Base-by-base conservation (phyloP, 2,888 invertebrate genomes). In the Cactoblastis cactorum region DNA sequence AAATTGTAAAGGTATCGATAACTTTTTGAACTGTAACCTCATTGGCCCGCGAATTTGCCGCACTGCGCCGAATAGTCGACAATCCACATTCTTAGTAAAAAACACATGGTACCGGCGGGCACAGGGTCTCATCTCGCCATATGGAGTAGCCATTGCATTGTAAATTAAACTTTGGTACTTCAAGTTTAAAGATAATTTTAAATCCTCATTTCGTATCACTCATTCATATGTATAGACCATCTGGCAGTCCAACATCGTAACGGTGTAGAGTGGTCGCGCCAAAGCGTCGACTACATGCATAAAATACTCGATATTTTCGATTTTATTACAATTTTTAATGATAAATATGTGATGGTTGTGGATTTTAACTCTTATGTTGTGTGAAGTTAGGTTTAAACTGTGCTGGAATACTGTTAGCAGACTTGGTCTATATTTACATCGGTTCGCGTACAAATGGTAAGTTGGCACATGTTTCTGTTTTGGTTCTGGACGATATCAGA, bases 21-120 rank as follows among this genome's bases (percentile, higher is more conserved):
- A 59, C 49, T 57, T 47, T 34, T 37, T n/a, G 53, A 50, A 55
- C 61, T 54, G 49, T 39, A 45, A 51, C 45, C 54, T 54, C 52
- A 61, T 63, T 59, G 58, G 58, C 49, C 50, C 45, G 45, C 43
- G 43, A 45, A 49, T 51, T 52, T 67, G 61, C 62, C 71, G 69
- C 71, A 69, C 61, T 71, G 71, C 69, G 71, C 62, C 55, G 50
- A 35, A 35, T 18, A 49, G 18, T 34, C 15, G 14, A 22, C 9
- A 22, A 34, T 15, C 33, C 17, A 15, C 17, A 6, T 11, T 18
- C 14, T 28, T 12, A 49, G 50, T 49, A 15, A 33, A 46, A 49
- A 49, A 32, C 22, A 6, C 14, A 18, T 18, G 39, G n/a, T 17
- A 14, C 28, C 28, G 28, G 14, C 12, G 28, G 24, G 43, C 28